Conservation (phyloP, 2,797 vertebrate genomes). For the Sebastes taczanowskii region DNA sequence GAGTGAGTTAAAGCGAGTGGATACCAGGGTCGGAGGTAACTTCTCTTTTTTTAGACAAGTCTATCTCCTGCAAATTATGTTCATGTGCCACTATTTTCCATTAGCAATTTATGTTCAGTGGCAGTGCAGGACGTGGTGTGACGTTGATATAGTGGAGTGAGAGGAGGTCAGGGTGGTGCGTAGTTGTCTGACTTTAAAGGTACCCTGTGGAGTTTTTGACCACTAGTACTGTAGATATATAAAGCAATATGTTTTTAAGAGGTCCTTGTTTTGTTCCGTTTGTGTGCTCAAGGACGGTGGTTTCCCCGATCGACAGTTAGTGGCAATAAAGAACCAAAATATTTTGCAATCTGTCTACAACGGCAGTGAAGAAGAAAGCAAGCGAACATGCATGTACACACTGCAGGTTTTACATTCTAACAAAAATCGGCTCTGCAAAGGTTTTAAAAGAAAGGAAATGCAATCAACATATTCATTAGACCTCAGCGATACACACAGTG, state of each 20-base stretch:
- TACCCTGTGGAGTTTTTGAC: constrained; percentile 1
- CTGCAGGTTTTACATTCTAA: not conserved
- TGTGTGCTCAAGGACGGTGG: not conserved
- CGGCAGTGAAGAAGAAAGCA: not conserved
- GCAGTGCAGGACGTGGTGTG: not conserved
- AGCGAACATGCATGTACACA: not conserved
- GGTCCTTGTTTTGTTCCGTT: not conserved
- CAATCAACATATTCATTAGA: not conserved
- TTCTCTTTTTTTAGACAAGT: not conserved
- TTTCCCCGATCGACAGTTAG: not conserved
- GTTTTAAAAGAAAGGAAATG: not conserved
- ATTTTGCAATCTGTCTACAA: not conserved
- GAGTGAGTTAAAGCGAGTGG: not conserved
- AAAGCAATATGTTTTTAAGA: constrained; percentile 7
- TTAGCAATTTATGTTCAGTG: constrained; percentile 16
- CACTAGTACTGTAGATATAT: not conserved
- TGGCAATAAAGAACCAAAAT: not conserved
- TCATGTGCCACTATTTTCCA: constrained; percentile 1
- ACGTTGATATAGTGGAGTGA: not conserved
- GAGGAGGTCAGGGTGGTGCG: not conserved
- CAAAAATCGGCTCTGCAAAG: not conserved
- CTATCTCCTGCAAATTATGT: constrained; percentile 15
- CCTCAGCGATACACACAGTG: not conserved
- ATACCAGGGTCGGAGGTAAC: not conserved
- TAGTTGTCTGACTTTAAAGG: constrained; percentile 10